Conservation (phyloP, 2,113 vertebrate species). For the Heptranchias perlo region DNA sequence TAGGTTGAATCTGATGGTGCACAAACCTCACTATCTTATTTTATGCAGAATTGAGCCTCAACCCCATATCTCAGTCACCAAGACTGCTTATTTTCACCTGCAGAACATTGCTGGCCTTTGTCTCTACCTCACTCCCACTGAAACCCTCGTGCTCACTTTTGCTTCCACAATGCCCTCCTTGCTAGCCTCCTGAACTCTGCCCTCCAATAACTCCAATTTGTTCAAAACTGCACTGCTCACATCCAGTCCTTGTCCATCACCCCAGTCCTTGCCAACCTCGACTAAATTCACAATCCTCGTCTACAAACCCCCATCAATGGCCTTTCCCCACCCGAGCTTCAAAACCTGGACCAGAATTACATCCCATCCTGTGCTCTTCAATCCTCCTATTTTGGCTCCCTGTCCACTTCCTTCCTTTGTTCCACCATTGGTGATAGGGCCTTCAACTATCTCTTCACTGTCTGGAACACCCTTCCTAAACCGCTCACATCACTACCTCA, state of each 20-base stretch:
- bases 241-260: not conserved
- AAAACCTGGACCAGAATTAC: not conserved
- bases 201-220: not conserved
- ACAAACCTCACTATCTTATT: not conserved
- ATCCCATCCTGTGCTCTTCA: not conserved
- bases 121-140: not conserved
- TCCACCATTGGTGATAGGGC: not conserved
- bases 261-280: not conserved
- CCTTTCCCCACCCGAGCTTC: not conserved
- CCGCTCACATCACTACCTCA: not conserved
- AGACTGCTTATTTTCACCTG: not conserved
- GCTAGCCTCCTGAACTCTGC: not conserved
- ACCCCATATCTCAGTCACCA: not conserved
- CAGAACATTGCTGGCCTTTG: not conserved
- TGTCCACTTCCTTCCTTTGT: not conserved
- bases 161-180: not conserved
- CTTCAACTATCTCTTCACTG: not conserved
- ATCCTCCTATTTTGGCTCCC: not conserved
- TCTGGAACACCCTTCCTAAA: not conserved
- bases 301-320: not conserved
- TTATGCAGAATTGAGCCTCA: not conserved
- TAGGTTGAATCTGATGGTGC: not conserved
- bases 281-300: not conserved
- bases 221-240: not conserved
- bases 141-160: not conserved